These are phyloP conservation scores for Danaus plexippus DNA, from an alignment of 1,140 invertebrate genomes.

Conservation along the genomic window DNA sequence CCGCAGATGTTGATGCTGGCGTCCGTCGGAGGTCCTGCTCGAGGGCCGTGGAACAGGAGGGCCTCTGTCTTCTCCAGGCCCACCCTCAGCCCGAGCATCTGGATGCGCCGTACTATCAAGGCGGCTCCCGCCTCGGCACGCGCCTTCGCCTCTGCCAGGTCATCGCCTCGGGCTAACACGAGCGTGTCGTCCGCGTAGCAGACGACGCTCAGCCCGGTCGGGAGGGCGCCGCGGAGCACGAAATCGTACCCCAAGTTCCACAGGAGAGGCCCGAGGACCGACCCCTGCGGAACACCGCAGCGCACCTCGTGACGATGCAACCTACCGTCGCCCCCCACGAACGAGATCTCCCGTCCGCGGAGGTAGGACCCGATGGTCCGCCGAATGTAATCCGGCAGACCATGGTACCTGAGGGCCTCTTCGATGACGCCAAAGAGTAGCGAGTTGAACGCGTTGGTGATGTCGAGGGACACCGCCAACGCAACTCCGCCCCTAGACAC, in stretches of 20 bases:
- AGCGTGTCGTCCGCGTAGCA: too few relatives aligned
- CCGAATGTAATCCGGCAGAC: neutral
- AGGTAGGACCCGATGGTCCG: neutral
- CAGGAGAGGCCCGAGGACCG: constrained; percentile 9
- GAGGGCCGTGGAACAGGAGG: too few relatives aligned
- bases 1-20: too few relatives aligned
- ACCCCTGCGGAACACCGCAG: constrained; percentile 16
- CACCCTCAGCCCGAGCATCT: constrained; percentile 11
- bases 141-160: neutral
- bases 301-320: neutral
- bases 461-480: too few relatives aligned
- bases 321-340: neutral
- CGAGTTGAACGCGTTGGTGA: constrained; percentile 4
- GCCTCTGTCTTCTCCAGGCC: constrained; percentile 37
- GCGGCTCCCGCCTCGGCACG: neutral
- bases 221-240: too few relatives aligned
- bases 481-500: neutral
- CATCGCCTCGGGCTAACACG: too few relatives aligned
- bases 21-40: too few relatives aligned
- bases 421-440: constrained; percentile 1
- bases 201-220: too few relatives aligned
- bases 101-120: constrained; percentile 1
- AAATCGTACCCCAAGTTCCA: too few relatives aligned
- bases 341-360: neutral
- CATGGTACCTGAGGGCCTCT: neutral